These are phyloP conservation scores for Cryptocheilus praepositus DNA, from an alignment of 2,888 invertebrate species.

Conservation along the genomic window DNA sequence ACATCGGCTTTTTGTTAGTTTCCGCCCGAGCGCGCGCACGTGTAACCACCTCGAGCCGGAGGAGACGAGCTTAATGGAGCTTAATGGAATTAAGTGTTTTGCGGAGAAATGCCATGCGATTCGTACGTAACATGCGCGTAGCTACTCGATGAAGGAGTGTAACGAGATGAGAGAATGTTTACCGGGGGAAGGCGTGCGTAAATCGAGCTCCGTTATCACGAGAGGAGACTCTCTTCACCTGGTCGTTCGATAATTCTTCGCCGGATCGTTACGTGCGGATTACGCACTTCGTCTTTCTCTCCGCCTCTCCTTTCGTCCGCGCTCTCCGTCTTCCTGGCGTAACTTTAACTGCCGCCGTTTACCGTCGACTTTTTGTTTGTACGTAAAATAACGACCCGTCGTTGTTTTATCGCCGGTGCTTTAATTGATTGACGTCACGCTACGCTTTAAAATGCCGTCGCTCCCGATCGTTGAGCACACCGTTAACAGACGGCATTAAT, in stretches of 20 bases:
- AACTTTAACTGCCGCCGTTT: too few species aligned
- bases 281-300: constrained; percentile 37
- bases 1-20: constrained; percentile 34
- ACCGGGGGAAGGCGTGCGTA: constrained; percentile 10
- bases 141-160: neutral
- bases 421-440: too few species aligned
- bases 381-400: too few species aligned
- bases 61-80: constrained; percentile 29
- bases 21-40: constrained; percentile 37
- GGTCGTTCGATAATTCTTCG: too few species aligned
- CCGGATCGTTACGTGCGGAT: constrained; percentile 33
- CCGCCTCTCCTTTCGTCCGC: too few species aligned
- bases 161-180: constrained; percentile 10
- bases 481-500: too few species aligned
- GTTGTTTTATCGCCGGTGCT: too few species aligned
- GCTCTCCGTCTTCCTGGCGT: too few species aligned
- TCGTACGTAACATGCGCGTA: neutral
- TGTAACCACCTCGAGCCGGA: constrained; percentile 19
- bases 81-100: constrained; percentile 31
- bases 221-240: neutral
- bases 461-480: too few species aligned
- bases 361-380: too few species aligned
- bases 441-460: too few species aligned
- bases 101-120: constrained; percentile 18
- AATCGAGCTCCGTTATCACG: constrained; percentile 15